A percentile compares a stretch with the other conserved stretches of the same genome.
phyloP scores from a whole-genome alignment of 2,113 vertebrate genomes.

The Muntiacus reevesi region DNA sequence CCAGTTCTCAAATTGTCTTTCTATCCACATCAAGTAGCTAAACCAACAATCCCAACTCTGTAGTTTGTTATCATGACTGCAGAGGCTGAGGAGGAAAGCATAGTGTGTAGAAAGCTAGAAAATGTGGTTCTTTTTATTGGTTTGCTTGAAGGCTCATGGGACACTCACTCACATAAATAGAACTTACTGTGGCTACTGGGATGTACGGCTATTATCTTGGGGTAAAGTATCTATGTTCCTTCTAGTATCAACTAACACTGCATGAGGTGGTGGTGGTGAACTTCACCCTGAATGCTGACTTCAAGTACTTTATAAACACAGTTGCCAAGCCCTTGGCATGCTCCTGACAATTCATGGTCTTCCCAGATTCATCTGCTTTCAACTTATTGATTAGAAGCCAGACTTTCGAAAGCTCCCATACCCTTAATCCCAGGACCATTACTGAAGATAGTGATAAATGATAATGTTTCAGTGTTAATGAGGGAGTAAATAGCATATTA shows the following conservation, averaged over 20 bases:
- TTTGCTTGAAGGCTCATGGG: not conserved
- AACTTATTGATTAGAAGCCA: slow-evolving; percentile 51
- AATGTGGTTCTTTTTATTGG: not conserved
- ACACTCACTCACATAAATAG: not conserved
- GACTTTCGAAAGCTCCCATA: slow-evolving; percentile 28
- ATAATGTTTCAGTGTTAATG: slow-evolving; percentile 69
- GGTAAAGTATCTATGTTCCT: not conserved
- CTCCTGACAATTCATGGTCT: not conserved
- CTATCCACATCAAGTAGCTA: not conserved
- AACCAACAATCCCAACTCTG: not conserved
- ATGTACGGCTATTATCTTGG: not conserved
- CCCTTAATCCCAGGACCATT: slow-evolving; percentile 56
- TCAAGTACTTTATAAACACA: not conserved
- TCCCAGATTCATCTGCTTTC: slow-evolving; percentile 31
- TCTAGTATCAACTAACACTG: not conserved
- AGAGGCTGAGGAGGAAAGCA: not conserved
- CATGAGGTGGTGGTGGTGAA: not conserved
- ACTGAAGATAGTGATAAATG: slow-evolving; percentile 70
- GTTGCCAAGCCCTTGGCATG: not conserved
- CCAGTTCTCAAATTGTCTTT: slow-evolving; percentile 1
- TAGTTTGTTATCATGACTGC: not conserved
- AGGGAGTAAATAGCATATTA: slow-evolving; percentile 71
- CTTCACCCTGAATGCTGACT: slow-evolving; percentile 4
- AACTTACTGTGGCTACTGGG: not conserved
- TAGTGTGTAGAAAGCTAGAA: not conserved